These are phyloP conservation scores for Leucophenga varia DNA, from an alignment of 1,140 invertebrate genomes.

Conservation along the genomic window DNA sequence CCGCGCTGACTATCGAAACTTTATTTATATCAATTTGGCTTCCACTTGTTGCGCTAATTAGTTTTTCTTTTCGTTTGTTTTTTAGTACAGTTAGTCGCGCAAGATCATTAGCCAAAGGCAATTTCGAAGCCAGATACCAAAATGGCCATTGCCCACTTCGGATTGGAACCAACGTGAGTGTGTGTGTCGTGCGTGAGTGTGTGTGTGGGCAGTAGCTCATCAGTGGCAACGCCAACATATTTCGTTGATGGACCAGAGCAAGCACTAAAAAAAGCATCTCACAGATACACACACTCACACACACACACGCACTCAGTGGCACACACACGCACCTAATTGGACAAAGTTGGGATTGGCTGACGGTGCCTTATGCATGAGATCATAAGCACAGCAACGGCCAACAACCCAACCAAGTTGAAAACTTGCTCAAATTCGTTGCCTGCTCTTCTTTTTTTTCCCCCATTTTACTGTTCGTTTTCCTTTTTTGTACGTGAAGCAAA, in stretches of 20 bases:
- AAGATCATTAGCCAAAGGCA: too few relatives aligned
- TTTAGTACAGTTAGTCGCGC: too few relatives aligned
- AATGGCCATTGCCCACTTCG: too few relatives aligned
- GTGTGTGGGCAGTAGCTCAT: conserved; percentile 26
- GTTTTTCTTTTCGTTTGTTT: too few relatives aligned
- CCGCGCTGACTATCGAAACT: too few relatives aligned
- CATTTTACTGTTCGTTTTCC: too few relatives aligned
- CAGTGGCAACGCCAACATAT: conserved; percentile 21
- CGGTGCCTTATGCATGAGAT: conserved; percentile 19
- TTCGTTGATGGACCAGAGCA: conserved; percentile 21
- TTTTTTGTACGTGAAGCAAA: too few relatives aligned
- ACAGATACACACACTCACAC: conserved; percentile 16
- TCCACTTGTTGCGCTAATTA: too few relatives aligned
- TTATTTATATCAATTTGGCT: too few relatives aligned
- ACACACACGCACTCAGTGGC: conserved; percentile 9
- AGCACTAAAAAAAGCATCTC: conserved; percentile 14
- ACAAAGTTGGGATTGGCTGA: conserved; percentile 28
- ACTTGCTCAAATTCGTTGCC: conserved; percentile 22
- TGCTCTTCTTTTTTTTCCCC: conserved; percentile 12
- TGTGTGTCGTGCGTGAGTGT: too few relatives aligned
- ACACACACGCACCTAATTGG: conserved; percentile 18
- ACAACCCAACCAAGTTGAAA: conserved; percentile 17
- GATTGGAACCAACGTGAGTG: too few relatives aligned
- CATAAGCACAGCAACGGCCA: conserved; percentile 18
- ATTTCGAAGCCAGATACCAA: conserved; percentile 8